Conservation (phyloP, 2,113 vertebrate species). For the Sus scrofa region T2T-Sscrofa CM000817.6:46687501-46688000, state of each 20-base stretch:
- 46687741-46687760: not conserved
- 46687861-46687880: not conserved
- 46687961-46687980: not conserved
- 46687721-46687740: not conserved
- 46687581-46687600: not conserved
- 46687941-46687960: not conserved
- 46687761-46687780: not conserved
- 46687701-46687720: not conserved
- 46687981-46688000: conserved; percentile 39
- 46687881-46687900: not conserved
- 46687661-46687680: not conserved
- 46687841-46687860: not conserved
- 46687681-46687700: not conserved
- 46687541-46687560: conserved; percentile 22
- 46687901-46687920: not conserved
- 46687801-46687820: not conserved
- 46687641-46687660: not conserved
- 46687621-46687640: not conserved
- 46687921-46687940: not conserved
- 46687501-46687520: not conserved
- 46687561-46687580: not conserved
- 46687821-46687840: not conserved
- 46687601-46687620: not conserved
- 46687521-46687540: not conserved
- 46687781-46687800: not conserved